phyloP scores from a whole-genome alignment of 2,797 vertebrate genomes.

The Psittacula echo region DNA sequence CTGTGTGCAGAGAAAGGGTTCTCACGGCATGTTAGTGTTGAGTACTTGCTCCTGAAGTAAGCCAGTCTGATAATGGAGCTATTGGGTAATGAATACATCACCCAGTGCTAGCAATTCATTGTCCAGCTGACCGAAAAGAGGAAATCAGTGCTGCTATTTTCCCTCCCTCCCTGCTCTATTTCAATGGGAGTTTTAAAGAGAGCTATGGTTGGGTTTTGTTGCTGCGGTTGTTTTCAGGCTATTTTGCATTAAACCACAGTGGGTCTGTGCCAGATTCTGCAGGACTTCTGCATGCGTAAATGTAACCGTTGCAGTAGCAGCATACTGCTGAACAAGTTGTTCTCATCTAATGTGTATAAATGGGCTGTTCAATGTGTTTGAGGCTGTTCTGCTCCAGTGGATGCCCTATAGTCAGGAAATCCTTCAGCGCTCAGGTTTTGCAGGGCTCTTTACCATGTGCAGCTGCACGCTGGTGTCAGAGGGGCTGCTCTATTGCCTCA shows the following conservation, averaged over 20 bases:
- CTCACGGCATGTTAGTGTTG: rapidly evolving
- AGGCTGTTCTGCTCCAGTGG: neutral
- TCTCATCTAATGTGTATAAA: neutral
- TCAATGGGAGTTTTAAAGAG: neutral
- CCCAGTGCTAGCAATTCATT: neutral
- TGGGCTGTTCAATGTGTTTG: neutral
- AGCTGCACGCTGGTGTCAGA: neutral
- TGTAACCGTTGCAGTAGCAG: neutral
- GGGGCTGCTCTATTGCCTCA: neutral
- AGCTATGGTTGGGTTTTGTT: neutral
- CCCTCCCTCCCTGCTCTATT: neutral
- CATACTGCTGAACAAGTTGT: neutral
- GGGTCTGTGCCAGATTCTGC: constrained; percentile 18
- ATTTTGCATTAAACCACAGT: constrained; percentile 32
- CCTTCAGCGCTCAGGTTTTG: neutral
- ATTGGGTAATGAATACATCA: neutral
- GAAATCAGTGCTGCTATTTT: neutral
- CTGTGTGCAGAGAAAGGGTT: neutral
- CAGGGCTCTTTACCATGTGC: neutral
- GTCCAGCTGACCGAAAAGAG: neutral
- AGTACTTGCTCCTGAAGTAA: neutral
- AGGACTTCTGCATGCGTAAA: neutral
- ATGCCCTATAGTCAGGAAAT: neutral
- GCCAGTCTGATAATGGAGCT: neutral
- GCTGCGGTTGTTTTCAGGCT: neutral